These are phyloP conservation scores for Eilema sororculum DNA, from an alignment of 2,888 invertebrate genomes.

Conservation along the genomic window DNA sequence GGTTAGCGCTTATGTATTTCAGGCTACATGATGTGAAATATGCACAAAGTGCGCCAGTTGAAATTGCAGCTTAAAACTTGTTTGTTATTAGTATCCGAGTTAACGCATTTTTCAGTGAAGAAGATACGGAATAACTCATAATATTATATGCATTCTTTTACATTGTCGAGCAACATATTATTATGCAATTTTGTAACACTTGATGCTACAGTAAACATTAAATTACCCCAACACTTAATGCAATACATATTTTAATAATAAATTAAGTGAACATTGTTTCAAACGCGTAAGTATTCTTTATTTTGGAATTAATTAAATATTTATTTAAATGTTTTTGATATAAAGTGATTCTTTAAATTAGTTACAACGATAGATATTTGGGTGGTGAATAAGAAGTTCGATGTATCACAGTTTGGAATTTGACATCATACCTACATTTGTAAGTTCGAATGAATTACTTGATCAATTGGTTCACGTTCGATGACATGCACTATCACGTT, in stretches of 20 bases:
- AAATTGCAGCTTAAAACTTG: slow-evolving; percentile 40
- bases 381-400: background rate
- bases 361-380: too few species aligned
- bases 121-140: background rate
- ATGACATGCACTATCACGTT: background rate
- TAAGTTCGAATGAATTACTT: background rate
- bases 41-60: slow-evolving; percentile 9
- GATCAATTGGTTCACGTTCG: background rate
- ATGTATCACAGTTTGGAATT: background rate
- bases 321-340: background rate
- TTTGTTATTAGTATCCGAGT: slow-evolving; percentile 33
- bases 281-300: background rate
- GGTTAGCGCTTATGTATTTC: slow-evolving; percentile 17
- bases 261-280: background rate
- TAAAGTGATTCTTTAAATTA: background rate
- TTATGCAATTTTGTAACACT: slow-evolving; percentile 27
- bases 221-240: slow-evolving; percentile 10
- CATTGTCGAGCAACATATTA: slow-evolving; percentile 22
- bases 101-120: slow-evolving; percentile 23
- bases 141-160: slow-evolving; percentile 8
- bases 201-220: slow-evolving; percentile 9
- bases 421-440: background rate
- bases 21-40: slow-evolving; percentile 15
- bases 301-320: background rate
- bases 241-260: background rate